Evolutionary conservation across 2,797 vertebrate species (phyloP), one percentile per base, ranked within the genome.

Genomic region (Poeciliopsis turneri): DNA sequence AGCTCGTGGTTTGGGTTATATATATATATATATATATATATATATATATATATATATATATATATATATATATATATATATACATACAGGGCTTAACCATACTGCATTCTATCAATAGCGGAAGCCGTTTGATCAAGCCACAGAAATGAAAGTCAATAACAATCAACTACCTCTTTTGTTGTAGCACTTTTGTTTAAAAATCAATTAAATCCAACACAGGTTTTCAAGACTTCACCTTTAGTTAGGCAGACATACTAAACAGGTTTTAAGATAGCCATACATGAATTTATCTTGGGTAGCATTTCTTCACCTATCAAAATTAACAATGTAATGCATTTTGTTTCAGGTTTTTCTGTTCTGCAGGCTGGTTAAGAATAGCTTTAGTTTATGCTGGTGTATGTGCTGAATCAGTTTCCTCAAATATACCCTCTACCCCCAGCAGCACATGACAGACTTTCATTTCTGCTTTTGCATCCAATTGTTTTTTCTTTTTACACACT

Each of bases 371-470:
- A 88, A 88, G 59, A 90, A 89, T 89, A 89, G 73, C 78, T 8
- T 2, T 43, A 77, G 72, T 80, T 79, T 61, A 57, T 73, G 78
- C 71, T 46, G 72, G 77, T 66, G 68, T 45, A 74, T 85, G 28
- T 86, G 91, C 90, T 89, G 89, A 92, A 83, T 92, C 92, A 90
- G 86, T 89, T 93, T 93, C 90, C 91, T 91, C 79, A 89, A 88
- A 86, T 82, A 75, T 82, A 76, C 74, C 43, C 36, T 39, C 36
- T 5, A 39, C 33, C 61, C 25, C 46, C 55, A 76, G 77, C 72
- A 61, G 71, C 90, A 79, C 89, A 92, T 93, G 91, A 93, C 88
- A 73, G 25, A 84, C 84, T 94, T 91, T 94, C 91, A 79, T 86
- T 94, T 95, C 93, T 93, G 89, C 92, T 92, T 93, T 90, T 81